phyloP scores from a whole-genome alignment of 2,888 invertebrate species.

The Hylaea fasciaria region DNA sequence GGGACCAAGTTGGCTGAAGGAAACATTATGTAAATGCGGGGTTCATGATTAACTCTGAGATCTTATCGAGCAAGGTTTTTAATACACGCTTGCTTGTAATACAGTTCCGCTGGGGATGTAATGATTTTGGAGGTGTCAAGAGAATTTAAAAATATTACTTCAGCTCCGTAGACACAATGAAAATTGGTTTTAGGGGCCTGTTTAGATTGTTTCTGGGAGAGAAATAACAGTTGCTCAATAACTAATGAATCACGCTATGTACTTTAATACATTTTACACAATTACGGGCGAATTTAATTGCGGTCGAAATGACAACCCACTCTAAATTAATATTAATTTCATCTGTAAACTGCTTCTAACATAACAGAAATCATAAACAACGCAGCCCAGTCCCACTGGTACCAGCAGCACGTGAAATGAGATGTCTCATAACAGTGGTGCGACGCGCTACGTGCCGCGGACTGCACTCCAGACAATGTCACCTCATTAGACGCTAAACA shows the following conservation, averaged over 20 bases:
- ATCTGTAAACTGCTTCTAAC: slow-evolving; percentile 23
- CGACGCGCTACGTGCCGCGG: slow-evolving; percentile 45
- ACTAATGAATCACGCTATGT: too few relatives aligned
- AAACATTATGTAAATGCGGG: slow-evolving; percentile 79
- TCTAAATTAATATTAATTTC: too few relatives aligned
- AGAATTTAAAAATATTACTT: background rate
- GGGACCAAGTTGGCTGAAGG: slow-evolving; percentile 63
- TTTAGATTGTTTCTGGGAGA: too few relatives aligned
- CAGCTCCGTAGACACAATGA: background rate
- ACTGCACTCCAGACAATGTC: slow-evolving; percentile 36
- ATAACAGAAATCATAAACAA: slow-evolving; percentile 60
- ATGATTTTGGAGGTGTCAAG: slow-evolving; percentile 5
- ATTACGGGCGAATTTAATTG: too few relatives aligned
- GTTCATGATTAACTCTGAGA: slow-evolving; percentile 76
- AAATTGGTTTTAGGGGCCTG: background rate
- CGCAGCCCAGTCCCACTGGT: slow-evolving; percentile 60
- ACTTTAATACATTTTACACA: too few relatives aligned
- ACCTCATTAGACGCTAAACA: slow-evolving; percentile 26
- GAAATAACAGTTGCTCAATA: too few relatives aligned
- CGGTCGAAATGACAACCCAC: too few relatives aligned
- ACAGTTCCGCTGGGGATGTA: background rate
- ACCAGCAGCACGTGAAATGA: slow-evolving; percentile 76
- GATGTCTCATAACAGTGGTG: slow-evolving; percentile 76
- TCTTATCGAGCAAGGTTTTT: slow-evolving; percentile 51
- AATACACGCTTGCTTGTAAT: slow-evolving; percentile 22